A percentile compares a stretch with the other conserved stretches of the same genome.
phyloP scores from a whole-genome alignment of 2,113 vertebrate genomes.

The Pyxicephalus adspersus region DNA sequence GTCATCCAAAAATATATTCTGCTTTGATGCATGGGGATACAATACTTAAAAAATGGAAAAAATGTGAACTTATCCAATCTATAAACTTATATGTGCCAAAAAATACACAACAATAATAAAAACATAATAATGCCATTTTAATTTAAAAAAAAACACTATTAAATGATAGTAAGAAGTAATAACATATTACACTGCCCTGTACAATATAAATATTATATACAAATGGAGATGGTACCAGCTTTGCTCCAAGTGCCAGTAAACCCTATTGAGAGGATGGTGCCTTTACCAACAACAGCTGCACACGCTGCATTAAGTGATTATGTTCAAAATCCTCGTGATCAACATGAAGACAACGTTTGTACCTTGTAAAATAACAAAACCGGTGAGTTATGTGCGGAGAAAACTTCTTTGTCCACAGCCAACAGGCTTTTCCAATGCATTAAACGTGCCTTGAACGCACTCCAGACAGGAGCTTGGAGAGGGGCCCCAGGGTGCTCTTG shows the following conservation, averaged over 20 bases:
- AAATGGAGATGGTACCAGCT: too few species aligned
- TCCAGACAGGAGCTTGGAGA: conserved; percentile 28
- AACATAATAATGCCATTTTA: too few species aligned
- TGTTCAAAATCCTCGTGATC: conserved; percentile 20
- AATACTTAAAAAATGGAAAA: too few species aligned
- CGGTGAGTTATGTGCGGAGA: conserved; percentile 23
- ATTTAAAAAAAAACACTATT: too few species aligned
- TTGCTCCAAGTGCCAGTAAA: neutral
- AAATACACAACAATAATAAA: too few species aligned
- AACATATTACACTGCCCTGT: too few species aligned
- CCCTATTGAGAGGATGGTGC: neutral
- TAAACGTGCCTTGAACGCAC: conserved; percentile 54
- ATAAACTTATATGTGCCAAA: too few species aligned
- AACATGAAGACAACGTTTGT: conserved; percentile 16
- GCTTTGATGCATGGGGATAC: too few species aligned
- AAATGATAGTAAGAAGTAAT: too few species aligned
- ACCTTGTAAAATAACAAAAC: conserved; percentile 51
- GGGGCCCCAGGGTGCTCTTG: conserved; percentile 49
- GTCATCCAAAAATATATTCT: too few species aligned
- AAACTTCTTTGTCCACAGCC: neutral
- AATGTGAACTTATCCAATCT: too few species aligned
- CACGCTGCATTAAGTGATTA: conserved; percentile 42
- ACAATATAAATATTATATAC: too few species aligned
- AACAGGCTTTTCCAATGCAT: conserved; percentile 42
- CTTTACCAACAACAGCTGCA: conserved; percentile 20